Evolutionary conservation across 1,140 invertebrate species (phyloP).

Genomic region (Pristionchus pacificus): DNA sequence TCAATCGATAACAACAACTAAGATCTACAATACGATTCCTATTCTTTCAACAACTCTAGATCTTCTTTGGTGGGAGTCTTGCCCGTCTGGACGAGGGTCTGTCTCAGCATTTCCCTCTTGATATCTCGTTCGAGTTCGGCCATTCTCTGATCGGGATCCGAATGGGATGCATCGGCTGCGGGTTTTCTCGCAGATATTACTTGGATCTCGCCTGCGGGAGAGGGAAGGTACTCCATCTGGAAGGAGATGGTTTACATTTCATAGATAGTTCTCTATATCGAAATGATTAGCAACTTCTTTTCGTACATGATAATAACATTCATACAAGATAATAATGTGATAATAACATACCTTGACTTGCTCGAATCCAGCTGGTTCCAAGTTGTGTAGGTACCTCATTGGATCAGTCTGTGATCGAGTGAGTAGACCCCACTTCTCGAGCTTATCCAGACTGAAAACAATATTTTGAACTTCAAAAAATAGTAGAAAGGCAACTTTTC

Average conservation of each 20-base stretch:
- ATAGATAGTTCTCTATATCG: too few species aligned
- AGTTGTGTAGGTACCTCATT: conserved; percentile 15
- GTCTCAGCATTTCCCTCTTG: conserved; percentile 21
- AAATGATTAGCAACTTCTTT: too few species aligned
- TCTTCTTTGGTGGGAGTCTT: neutral
- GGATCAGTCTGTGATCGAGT: conserved; percentile 26
- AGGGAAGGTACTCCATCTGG: neutral
- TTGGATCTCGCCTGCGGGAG: conserved; percentile 20
- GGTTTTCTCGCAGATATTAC: conserved; percentile 30
- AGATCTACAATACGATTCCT: too few species aligned
- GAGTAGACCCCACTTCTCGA: conserved; percentile 21
- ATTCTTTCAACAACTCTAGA: too few species aligned
- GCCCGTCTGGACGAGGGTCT: neutral
- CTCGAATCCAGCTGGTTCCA: conserved; percentile 27
- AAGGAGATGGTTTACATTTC: too few species aligned
- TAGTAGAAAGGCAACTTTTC: too few species aligned
- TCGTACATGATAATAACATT: too few species aligned
- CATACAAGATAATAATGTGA: too few species aligned
- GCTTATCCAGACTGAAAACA: conserved; percentile 22
- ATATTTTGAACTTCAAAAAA: neutral
- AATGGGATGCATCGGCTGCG: neutral
- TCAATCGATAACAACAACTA: too few species aligned
- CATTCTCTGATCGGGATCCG: conserved; percentile 11
- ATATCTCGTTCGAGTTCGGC: conserved; percentile 16
- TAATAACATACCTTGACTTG: conserved; percentile 23